Percentiles rank a stretch among this genome's conserved stretches.
phyloP scores from a whole-genome alignment of 1,140 invertebrate species.

The Bicyclus anynana region DNA sequence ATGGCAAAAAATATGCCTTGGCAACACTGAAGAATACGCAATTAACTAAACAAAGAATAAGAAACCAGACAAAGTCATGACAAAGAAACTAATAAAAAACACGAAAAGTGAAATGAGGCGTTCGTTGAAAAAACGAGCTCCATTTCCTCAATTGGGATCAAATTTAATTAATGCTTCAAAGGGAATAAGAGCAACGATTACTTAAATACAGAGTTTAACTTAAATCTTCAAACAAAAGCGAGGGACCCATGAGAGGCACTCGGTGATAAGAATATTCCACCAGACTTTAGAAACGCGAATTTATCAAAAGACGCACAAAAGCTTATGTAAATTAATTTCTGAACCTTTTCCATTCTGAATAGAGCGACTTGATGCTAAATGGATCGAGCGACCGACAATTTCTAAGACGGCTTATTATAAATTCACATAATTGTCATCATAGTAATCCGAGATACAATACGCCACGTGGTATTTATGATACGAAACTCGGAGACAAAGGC shows the following conservation, averaged over 20 bases:
- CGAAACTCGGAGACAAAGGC: not conserved
- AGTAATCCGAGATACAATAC: constrained; percentile 29
- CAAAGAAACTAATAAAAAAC: constrained; percentile 6
- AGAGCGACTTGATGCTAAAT: constrained; percentile 31
- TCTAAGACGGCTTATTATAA: constrained; percentile 37
- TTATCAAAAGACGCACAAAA: constrained; percentile 61
- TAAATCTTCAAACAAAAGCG: constrained; percentile 49
- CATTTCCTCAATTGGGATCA: constrained; percentile 12
- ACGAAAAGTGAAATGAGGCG: constrained; percentile 5
- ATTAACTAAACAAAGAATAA: constrained; percentile 1
- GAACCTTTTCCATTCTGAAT: constrained; percentile 55
- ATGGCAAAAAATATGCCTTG: not conserved
- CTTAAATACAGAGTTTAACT: constrained; percentile 41
- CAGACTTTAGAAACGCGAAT: constrained; percentile 38
- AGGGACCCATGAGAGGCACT: constrained; percentile 36
- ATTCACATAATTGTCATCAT: constrained; percentile 40
- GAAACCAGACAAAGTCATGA: not conserved
- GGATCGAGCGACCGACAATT: constrained; percentile 34
- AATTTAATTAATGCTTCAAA: constrained; percentile 27
- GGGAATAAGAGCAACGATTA: constrained; percentile 33
- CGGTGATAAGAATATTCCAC: constrained; percentile 43
- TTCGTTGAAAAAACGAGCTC: constrained; percentile 4
- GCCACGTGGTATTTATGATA: constrained; percentile 23
- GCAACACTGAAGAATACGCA: not conserved
- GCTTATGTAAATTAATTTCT: constrained; percentile 66